Percentiles rank a stretch among this genome's conserved stretches.
Conservation (phyloP, 1,140 invertebrate genomes). For the Drosophila suzukii region DNA sequence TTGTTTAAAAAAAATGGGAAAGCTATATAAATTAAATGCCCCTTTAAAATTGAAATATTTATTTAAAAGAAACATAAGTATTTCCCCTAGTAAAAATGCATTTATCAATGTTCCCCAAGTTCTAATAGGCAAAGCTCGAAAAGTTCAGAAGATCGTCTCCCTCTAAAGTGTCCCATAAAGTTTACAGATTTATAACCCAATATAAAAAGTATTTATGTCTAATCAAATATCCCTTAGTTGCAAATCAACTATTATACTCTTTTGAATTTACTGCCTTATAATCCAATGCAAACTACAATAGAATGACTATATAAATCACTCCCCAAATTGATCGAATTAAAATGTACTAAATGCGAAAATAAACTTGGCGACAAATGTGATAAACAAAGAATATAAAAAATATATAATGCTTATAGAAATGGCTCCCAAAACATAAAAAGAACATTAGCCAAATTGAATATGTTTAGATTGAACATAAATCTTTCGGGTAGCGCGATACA, state of each 20-base stretch:
- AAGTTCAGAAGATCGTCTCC: background rate
- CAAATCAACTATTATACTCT: background rate
- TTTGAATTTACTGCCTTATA: constrained; percentile 7
- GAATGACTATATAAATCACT: constrained; percentile 33
- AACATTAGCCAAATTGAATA: constrained; percentile 66
- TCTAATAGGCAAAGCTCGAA: background rate
- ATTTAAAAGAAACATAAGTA: background rate
- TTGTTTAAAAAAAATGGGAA: too few species aligned
- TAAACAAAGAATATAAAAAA: constrained; percentile 22
- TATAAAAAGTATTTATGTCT: constrained; percentile 1
- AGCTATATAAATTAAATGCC: too few species aligned
- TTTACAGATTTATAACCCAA: constrained; percentile 1
- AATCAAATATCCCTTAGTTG: background rate
- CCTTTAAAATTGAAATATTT: too few species aligned
- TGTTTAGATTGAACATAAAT: constrained; percentile 57
- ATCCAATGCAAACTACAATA: constrained; percentile 21
- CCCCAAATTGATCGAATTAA: constrained; percentile 60
- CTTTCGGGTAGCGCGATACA: constrained; percentile 28
- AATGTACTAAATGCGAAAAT: constrained; percentile 44
- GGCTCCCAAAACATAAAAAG: constrained; percentile 62
- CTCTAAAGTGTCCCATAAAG: background rate
- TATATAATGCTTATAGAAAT: constrained; percentile 41
- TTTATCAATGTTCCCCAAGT: background rate
- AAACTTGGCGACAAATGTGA: constrained; percentile 23
- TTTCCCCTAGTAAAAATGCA: background rate